Percentiles rank a stretch among this genome's conserved stretches.
Conservation (phyloP, 2,797 vertebrate genomes). For the Avahi laniger region DNA sequence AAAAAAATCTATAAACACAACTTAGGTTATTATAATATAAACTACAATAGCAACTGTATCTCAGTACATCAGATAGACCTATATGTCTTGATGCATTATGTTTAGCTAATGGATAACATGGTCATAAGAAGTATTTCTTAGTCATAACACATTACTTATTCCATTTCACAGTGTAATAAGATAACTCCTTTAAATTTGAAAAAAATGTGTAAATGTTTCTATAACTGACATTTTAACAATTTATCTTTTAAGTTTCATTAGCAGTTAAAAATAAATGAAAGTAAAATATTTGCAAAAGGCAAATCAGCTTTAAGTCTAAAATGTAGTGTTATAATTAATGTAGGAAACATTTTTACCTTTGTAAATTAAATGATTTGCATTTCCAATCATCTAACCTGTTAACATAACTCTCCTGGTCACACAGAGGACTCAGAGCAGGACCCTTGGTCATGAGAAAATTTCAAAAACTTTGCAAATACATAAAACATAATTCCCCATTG, state of each 20-base stretch:
- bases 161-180: neutral
- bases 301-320: neutral
- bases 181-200: neutral
- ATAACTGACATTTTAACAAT: neutral
- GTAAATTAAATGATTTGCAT: neutral
- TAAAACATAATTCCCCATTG: neutral
- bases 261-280: constrained; percentile 9
- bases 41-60: neutral
- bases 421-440: neutral
- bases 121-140: neutral
- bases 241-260: neutral
- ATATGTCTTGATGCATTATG: neutral
- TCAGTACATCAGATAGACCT: neutral
- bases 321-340: neutral
- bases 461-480: neutral
- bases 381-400: neutral
- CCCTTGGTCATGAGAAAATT: neutral
- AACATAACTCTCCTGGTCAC: neutral
- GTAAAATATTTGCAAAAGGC: neutral
- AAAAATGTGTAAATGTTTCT: neutral
- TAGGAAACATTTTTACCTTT: neutral
- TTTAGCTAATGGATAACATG: neutral
- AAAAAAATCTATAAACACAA: neutral
- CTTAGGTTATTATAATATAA: neutral
- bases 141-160: neutral